These are phyloP conservation scores for Tribolium castaneum DNA, from an alignment of 1,140 invertebrate genomes.

Conservation along the genomic window DNA sequence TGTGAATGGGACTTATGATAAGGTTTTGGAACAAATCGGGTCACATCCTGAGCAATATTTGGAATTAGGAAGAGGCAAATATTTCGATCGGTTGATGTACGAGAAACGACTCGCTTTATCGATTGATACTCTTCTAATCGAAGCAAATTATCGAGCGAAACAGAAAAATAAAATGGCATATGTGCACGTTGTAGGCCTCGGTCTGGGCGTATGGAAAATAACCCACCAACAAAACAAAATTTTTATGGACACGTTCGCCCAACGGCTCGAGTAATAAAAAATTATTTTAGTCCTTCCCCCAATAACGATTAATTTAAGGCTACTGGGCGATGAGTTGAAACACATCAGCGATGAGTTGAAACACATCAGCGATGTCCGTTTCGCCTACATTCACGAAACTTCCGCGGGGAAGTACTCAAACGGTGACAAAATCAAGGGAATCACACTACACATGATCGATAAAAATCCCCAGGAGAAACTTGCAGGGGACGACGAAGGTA, in stretches of 20 bases:
- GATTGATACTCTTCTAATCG: slow-evolving; percentile 65
- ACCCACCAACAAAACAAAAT: slow-evolving; percentile 60
- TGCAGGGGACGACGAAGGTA: slow-evolving; percentile 42
- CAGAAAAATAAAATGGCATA: slow-evolving; percentile 65
- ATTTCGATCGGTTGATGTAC: slow-evolving; percentile 64
- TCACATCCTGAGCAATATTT: background rate
- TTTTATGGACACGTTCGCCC: slow-evolving; percentile 60
- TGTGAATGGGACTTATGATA: slow-evolving; percentile 31
- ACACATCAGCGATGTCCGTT: slow-evolving; percentile 61
- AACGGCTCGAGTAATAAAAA: slow-evolving; percentile 55
- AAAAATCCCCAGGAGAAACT: slow-evolving; percentile 43
- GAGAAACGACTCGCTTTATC: slow-evolving; percentile 64
- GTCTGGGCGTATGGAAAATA: slow-evolving; percentile 63
- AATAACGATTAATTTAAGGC: slow-evolving; percentile 36
- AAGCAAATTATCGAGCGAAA: slow-evolving; percentile 64
- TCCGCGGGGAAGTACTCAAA: background rate
- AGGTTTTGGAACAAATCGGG: slow-evolving; percentile 13
- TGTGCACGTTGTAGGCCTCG: slow-evolving; percentile 65
- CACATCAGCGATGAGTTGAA: too few species aligned
- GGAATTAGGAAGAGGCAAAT: slow-evolving; percentile 10
- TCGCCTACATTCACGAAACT: slow-evolving; percentile 58
- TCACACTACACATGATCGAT: slow-evolving; percentile 38
- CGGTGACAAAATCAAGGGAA: slow-evolving; percentile 45
- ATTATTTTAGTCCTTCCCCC: background rate
- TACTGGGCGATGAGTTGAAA: slow-evolving; percentile 48